Percentiles rank a stretch among this genome's conserved stretches.
Conservation (phyloP, 1,140 invertebrate species). For the Drosophila kepulauana region DNA sequence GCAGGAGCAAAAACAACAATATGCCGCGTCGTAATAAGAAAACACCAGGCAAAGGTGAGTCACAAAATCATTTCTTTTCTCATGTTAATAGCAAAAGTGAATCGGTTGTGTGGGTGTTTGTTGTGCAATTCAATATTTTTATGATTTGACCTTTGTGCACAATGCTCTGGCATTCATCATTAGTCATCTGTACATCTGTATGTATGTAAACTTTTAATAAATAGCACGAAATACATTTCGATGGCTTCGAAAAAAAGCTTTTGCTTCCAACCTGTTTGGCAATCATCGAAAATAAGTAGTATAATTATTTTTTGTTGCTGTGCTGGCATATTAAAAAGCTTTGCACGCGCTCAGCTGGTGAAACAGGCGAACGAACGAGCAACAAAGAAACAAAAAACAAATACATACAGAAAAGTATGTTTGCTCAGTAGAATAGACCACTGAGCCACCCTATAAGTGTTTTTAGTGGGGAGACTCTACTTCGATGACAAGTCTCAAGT, state of each 20-base stretch:
- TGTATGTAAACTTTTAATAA: not conserved
- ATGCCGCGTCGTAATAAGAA: conserved; percentile 84
- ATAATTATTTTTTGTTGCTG: conserved; percentile 60
- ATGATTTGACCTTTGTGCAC: conserved; percentile 26
- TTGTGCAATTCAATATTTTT: conserved; percentile 12
- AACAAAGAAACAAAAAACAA: conserved; percentile 41
- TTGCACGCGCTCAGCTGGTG: conserved; percentile 73
- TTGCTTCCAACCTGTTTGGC: conserved; percentile 70
- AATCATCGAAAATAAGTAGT: conserved; percentile 58
- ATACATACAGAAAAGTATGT: conserved; percentile 2
- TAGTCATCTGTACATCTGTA: conserved; percentile 50
- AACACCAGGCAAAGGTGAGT: conserved; percentile 80
- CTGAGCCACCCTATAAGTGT: conserved; percentile 1
- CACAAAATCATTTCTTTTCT: conserved; percentile 27
- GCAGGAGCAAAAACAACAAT: conserved; percentile 51
- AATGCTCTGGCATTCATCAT: conserved; percentile 43
- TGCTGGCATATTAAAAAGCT: conserved; percentile 71
- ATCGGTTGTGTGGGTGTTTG: conserved; percentile 18
- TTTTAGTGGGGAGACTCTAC: not conserved
- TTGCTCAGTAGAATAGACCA: conserved; percentile 1
- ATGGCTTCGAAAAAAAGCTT: conserved; percentile 58
- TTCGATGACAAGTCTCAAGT: not conserved
- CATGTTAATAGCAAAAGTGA: conserved; percentile 8
- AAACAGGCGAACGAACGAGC: conserved; percentile 28
- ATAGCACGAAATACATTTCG: conserved; percentile 43